Evolutionary conservation across 1,140 invertebrate genomes (phyloP).

Genomic region (Coenobita brevimanus): DNA sequence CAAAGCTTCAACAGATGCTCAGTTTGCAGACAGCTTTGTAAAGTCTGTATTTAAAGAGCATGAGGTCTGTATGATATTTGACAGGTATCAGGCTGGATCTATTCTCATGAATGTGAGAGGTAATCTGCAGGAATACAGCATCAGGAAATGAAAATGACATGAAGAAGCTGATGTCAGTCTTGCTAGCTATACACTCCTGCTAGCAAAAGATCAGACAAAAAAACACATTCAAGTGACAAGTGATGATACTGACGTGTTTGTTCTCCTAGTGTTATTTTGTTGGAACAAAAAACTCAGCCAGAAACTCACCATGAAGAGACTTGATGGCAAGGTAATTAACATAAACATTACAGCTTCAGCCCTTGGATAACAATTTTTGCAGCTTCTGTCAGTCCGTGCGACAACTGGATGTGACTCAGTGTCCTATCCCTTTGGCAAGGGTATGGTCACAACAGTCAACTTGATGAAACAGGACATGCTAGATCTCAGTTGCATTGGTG

Average conservation of each 20-base stretch:
- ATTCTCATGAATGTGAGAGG: neutral
- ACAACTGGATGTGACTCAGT: slow-evolving; percentile 9
- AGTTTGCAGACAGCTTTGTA: neutral
- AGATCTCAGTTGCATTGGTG: neutral
- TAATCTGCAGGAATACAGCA: neutral
- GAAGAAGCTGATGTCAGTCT: neutral
- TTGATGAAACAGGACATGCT: neutral
- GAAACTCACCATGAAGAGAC: neutral
- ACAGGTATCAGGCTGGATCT: neutral
- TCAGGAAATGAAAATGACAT: slow-evolving; percentile 11
- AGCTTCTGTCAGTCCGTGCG: slow-evolving; percentile 17
- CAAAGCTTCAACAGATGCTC: neutral
- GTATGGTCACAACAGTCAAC: neutral
- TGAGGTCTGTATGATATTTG: neutral
- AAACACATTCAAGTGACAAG: neutral
- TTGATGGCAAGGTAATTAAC: neutral
- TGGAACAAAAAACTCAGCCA: neutral
- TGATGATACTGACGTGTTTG: slow-evolving; percentile 11
- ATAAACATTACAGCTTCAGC: neutral
- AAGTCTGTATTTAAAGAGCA: neutral
- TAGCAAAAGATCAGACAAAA: neutral
- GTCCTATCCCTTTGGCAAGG: slow-evolving; percentile 18
- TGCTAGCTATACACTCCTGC: neutral
- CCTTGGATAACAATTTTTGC: slow-evolving; percentile 7
- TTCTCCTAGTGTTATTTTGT: neutral